phyloP scores from a whole-genome alignment of 2,797 vertebrate genomes.

The Hyperoplus lanceolatus region DNA sequence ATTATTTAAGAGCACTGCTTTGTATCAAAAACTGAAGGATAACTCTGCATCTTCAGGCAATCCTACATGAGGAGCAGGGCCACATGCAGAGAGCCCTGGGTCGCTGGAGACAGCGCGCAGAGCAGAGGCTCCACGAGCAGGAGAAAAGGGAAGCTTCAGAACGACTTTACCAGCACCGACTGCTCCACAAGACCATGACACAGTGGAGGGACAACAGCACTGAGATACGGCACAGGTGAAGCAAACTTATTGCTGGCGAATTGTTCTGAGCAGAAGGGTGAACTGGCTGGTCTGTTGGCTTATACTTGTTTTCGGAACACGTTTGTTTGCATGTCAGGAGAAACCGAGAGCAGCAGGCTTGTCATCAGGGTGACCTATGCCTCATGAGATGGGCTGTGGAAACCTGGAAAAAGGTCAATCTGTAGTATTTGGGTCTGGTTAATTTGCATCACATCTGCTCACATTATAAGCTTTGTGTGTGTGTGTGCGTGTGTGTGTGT shows the following conservation, averaged over 20 bases:
- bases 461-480: background rate
- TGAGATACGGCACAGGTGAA: constrained; percentile 70
- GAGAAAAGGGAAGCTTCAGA: constrained; percentile 71
- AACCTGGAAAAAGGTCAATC: constrained; percentile 89
- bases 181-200: constrained; percentile 78
- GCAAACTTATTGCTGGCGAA: background rate
- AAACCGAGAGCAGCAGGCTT: constrained; percentile 77
- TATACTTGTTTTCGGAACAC: background rate
- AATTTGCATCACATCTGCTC: background rate
- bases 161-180: constrained; percentile 54
- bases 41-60: constrained; percentile 80
- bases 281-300: background rate
- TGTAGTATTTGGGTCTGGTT: background rate
- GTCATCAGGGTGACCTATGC: constrained; percentile 66
- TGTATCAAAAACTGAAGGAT: constrained; percentile 1
- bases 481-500: constrained; percentile 10
- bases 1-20: background rate
- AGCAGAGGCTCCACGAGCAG: constrained; percentile 64
- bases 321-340: constrained; percentile 77
- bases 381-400: constrained; percentile 82
- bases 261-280: background rate
- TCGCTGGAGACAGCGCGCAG: constrained; percentile 80
- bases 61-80: constrained; percentile 83
- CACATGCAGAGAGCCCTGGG: constrained; percentile 81
- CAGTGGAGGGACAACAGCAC: constrained; percentile 85